Conservation (phyloP, 2,888 invertebrate genomes). For the Fragum sueziense region DNA sequence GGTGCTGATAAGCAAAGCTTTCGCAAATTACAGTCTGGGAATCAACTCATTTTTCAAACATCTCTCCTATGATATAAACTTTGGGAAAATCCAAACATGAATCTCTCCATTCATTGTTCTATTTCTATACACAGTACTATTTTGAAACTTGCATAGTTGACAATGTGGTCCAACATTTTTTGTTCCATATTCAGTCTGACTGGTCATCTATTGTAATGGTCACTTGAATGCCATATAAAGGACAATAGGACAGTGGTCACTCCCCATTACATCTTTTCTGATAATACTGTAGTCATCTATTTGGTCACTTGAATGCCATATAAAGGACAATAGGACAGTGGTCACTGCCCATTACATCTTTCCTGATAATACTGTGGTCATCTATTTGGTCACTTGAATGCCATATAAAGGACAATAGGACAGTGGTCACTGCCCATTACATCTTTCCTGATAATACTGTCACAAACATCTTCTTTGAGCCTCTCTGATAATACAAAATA, state of each 20-base stretch:
- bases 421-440: conserved; percentile 98
- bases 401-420: conserved; percentile 87
- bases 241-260: conserved; percentile 97
- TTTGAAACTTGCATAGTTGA: too few relatives aligned
- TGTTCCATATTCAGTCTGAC: too few relatives aligned
- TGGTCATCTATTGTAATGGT: too few relatives aligned
- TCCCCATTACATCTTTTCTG: conserved; percentile 91
- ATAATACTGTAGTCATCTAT: conserved; percentile 91
- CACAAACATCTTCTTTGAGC: conserved; percentile 89
- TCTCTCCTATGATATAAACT: too few relatives aligned
- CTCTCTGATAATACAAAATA: conserved; percentile 95
- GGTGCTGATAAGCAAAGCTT: too few relatives aligned
- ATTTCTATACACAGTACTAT: too few relatives aligned
- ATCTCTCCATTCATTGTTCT: too few relatives aligned
- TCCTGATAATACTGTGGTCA: conserved; percentile 92
- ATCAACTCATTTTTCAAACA: too few relatives aligned
- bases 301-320: conserved; percentile 58
- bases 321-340: conserved; percentile 93
- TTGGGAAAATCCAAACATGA: too few relatives aligned
- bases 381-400: conserved; percentile 39
- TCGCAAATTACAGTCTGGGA: too few relatives aligned
- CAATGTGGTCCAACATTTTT: too few relatives aligned
- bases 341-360: conserved; percentile 94
- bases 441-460: conserved; percentile 90
- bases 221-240: conserved; percentile 66